phyloP scores from a whole-genome alignment of 2,888 invertebrate genomes.

The Aphidius colemani region DNA sequence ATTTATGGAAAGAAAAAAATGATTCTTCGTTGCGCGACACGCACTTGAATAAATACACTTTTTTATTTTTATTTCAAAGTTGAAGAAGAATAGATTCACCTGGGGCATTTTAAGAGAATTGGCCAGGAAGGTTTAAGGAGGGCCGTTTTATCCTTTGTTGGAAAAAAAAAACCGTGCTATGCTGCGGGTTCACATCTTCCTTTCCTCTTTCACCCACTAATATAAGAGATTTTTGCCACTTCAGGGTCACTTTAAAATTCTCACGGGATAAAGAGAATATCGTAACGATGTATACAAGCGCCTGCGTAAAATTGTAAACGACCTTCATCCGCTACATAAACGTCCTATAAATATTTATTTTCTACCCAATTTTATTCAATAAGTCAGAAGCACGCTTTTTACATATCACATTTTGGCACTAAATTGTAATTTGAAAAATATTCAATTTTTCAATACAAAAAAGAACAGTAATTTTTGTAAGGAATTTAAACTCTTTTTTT shows the following conservation, averaged over 20 bases:
- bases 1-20: too few species aligned
- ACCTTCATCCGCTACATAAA: conserved; percentile 34
- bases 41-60: conserved; percentile 38
- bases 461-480: too few species aligned
- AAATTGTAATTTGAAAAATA: too few species aligned
- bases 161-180: not conserved
- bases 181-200: conserved; percentile 31
- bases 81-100: conserved; percentile 38
- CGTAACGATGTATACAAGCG: not conserved
- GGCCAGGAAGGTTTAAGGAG: conserved; percentile 30
- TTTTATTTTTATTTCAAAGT: not conserved
- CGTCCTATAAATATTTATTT: conserved; percentile 23
- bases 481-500: too few species aligned
- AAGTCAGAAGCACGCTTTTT: too few species aligned
- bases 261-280: conserved; percentile 34
- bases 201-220: conserved; percentile 19
- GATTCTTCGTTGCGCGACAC: conserved; percentile 25
- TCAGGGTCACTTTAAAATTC: conserved; percentile 39
- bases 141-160: conserved; percentile 29
- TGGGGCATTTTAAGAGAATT: conserved; percentile 29
- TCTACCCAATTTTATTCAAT: too few species aligned
- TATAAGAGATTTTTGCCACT: conserved; percentile 11
- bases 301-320: conserved; percentile 36
- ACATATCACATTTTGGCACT: too few species aligned
- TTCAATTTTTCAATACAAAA: too few species aligned